Evolutionary conservation across 2,888 invertebrate species (phyloP).

Genomic region (Odontocerum albicorne): DNA sequence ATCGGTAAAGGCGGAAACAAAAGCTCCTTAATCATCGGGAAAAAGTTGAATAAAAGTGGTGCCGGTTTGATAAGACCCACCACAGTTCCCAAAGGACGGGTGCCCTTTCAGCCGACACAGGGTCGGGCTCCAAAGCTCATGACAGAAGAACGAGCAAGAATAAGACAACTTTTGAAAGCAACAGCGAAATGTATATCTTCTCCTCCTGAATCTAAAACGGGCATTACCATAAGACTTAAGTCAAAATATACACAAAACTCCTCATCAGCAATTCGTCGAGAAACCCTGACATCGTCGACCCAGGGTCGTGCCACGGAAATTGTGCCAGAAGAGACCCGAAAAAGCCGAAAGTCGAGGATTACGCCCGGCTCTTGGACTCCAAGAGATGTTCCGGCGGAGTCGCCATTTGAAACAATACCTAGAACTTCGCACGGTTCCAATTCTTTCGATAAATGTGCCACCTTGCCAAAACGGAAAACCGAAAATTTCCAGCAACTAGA

Average conservation of each 20-base stretch:
- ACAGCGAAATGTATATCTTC: too few relatives aligned
- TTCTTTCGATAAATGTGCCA: constrained; percentile 74
- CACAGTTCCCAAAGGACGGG: too few relatives aligned
- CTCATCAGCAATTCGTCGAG: constrained; percentile 56
- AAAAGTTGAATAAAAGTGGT: too few relatives aligned
- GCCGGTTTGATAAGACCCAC: too few relatives aligned
- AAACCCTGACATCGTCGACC: constrained; percentile 59
- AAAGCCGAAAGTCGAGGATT: background rate
- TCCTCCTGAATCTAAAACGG: constrained; percentile 48
- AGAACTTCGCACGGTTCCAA: constrained; percentile 42
- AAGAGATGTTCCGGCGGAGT: constrained; percentile 38
- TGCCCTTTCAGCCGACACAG: too few relatives aligned
- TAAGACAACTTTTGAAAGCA: too few relatives aligned
- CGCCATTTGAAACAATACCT: constrained; percentile 44
- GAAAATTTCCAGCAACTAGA: constrained; percentile 61
- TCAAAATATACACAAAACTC: constrained; percentile 49
- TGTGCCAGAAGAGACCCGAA: constrained; percentile 43
- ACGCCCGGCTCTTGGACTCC: constrained; percentile 42
- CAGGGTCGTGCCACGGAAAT: constrained; percentile 63
- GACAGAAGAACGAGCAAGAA: too few relatives aligned
- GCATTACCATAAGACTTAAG: constrained; percentile 44
- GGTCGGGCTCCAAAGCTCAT: too few relatives aligned
- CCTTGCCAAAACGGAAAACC: constrained; percentile 72
- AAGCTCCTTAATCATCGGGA: too few relatives aligned
- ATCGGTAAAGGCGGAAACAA: too few relatives aligned